Evolutionary conservation across 2,888 invertebrate genomes (phyloP).

Genomic region (Salticus scenicus): DNA sequence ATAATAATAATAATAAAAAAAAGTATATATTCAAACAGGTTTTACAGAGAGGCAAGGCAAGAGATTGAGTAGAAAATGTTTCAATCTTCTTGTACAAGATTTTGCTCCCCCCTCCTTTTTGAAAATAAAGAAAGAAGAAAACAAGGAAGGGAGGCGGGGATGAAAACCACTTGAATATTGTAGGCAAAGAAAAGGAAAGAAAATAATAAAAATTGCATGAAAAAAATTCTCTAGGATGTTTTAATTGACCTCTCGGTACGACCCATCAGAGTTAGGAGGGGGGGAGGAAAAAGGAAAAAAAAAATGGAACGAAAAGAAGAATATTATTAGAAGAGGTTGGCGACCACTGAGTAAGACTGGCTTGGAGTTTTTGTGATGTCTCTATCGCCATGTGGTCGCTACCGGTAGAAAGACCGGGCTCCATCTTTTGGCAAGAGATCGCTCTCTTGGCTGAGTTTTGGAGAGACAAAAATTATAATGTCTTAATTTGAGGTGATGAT

Average conservation of each 20-base stretch:
- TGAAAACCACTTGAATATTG: constrained; percentile 31
- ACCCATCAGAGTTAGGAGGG: constrained; percentile 13
- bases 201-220: constrained; percentile 41
- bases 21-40: constrained; percentile 49
- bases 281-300: constrained; percentile 22
- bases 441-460: constrained; percentile 1
- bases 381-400: constrained; percentile 65
- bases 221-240: constrained; percentile 59
- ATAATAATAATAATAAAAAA: constrained; percentile 1
- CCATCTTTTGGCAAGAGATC: constrained; percentile 16
- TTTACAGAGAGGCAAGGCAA: constrained; percentile 32
- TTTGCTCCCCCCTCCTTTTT: not conserved
- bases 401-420: constrained; percentile 20
- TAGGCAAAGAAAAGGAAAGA: constrained; percentile 11
- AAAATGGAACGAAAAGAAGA: constrained; percentile 41
- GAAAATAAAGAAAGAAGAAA: constrained; percentile 25
- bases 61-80: constrained; percentile 66
- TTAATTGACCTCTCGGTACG: constrained; percentile 63
- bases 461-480: constrained; percentile 9
- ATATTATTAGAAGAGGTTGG: constrained; percentile 58
- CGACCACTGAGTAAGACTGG: constrained; percentile 59
- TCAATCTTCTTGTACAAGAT: constrained; percentile 57
- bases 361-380: constrained; percentile 48
- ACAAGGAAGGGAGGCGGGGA: constrained; percentile 27
- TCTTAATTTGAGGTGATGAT: constrained; percentile 17